Evolutionary conservation across 1,140 invertebrate genomes (phyloP).

Genomic region (Phymorhynchus buccinoides): DNA sequence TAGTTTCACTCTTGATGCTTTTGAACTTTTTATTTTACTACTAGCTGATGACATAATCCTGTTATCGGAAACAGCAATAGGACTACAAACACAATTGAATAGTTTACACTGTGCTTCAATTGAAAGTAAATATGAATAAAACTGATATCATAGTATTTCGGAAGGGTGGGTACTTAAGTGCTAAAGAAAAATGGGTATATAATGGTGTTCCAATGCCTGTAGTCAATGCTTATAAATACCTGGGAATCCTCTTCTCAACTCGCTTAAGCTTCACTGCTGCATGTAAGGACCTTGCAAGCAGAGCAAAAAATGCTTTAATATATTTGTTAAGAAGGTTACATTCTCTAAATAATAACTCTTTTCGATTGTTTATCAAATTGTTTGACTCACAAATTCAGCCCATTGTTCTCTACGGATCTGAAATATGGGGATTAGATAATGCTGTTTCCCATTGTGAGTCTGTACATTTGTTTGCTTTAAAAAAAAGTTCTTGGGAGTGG

Average conservation of each 20-base stretch:
- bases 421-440: constrained; percentile 2
- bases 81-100: constrained; percentile 13
- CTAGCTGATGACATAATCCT: neutral
- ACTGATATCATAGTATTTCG: constrained; percentile 8
- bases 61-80: neutral
- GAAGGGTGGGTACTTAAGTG: constrained; percentile 20
- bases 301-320: neutral
- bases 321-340: neutral
- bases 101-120: constrained; percentile 2
- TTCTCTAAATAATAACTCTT: neutral
- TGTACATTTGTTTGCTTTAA: constrained; percentile 3
- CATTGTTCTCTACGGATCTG: neutral
- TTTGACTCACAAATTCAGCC: constrained; percentile 19
- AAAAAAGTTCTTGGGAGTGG: constrained; percentile 18
- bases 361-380: neutral
- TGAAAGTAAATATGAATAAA: neutral
- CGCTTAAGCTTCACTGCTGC: neutral
- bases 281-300: constrained; percentile 3
- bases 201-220: neutral
- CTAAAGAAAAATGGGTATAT: constrained; percentile 3
- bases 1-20: neutral
- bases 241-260: constrained; percentile 1
- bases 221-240: constrained; percentile 8
- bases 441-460: neutral
- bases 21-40: neutral